Conservation (phyloP, 1,140 invertebrate species). For the Brachionus angularis region DNA sequence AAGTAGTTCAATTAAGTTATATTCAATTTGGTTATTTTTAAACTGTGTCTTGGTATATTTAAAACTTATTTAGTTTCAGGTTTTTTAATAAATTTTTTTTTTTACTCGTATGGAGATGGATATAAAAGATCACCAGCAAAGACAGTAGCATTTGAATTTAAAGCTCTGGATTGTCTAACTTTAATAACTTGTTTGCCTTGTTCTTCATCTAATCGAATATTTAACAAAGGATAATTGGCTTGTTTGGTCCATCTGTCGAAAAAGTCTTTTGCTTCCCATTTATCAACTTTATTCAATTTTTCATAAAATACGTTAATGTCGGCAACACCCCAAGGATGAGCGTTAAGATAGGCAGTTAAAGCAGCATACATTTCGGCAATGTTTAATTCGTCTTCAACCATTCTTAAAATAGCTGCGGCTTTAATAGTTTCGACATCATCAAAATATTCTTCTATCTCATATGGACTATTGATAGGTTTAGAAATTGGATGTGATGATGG, state of each 20-base stretch:
- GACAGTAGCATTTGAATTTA: slow-evolving; percentile 1
- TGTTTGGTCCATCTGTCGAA: slow-evolving; percentile 21
- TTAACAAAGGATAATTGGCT: slow-evolving; percentile 30
- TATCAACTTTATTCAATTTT: neutral
- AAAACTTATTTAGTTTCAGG: no score
- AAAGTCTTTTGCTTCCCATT: slow-evolving; percentile 15
- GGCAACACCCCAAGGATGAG: slow-evolving; percentile 27
- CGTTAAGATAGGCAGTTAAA: slow-evolving; percentile 35
- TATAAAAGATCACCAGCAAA: slow-evolving; percentile 24
- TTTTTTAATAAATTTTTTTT: no score
- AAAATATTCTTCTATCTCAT: slow-evolving; percentile 43
- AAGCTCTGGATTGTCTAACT: neutral
- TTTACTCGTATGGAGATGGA: slow-evolving; percentile 39
- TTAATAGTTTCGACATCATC: slow-evolving; percentile 32
- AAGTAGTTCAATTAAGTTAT: no score
- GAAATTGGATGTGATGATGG: slow-evolving; percentile 36
- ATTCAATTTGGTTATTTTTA: no score
- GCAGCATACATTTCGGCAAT: neutral
- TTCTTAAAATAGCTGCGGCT: slow-evolving; percentile 41
- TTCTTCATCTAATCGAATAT: neutral
- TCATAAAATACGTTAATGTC: slow-evolving; percentile 21
- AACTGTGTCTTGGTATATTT: no score
- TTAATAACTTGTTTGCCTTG: neutral
- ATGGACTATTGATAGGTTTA: slow-evolving; percentile 9
- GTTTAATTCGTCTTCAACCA: slow-evolving; percentile 20